Percentiles rank a stretch among this genome's conserved stretches.
Evolutionary conservation across 2,888 invertebrate genomes (phyloP).

Genomic region (Acronicta aceris): DNA sequence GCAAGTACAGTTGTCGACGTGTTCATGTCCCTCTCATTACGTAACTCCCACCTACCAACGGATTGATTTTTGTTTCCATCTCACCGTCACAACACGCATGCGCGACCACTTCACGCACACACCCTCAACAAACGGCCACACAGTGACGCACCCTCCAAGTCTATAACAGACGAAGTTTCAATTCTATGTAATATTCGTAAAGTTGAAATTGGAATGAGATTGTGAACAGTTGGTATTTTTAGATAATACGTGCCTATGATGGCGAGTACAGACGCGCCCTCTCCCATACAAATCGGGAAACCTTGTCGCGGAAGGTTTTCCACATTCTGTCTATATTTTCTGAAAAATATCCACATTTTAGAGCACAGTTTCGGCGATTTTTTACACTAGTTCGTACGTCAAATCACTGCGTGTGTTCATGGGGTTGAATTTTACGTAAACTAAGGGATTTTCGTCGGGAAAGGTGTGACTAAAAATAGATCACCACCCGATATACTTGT

Average conservation of each 20-base stretch:
- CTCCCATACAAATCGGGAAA: conserved; percentile 85
- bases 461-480: conserved; percentile 79
- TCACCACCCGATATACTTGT: conserved; percentile 69
- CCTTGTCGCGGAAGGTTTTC: conserved; percentile 81
- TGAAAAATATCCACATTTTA: conserved; percentile 74
- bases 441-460: conserved; percentile 46
- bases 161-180: conserved; percentile 43
- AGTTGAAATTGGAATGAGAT: conserved; percentile 35
- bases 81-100: conserved; percentile 75
- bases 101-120: conserved; percentile 78
- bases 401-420: conserved; percentile 62
- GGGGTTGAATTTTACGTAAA: conserved; percentile 46
- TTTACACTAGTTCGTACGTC: conserved; percentile 56
- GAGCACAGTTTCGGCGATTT: conserved; percentile 62
- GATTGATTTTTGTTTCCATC: conserved; percentile 86
- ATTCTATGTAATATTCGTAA: conserved; percentile 43
- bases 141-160: conserved; percentile 62
- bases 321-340: conserved; percentile 78
- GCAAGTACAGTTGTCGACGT: conserved; percentile 71
- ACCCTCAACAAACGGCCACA: conserved; percentile 58
- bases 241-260: conserved; percentile 83
- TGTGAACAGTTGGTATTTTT: conserved; percentile 77
- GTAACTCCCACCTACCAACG: conserved; percentile 85
- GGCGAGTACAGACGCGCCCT: conserved; percentile 83
- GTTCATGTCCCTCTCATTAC: conserved; percentile 80